These are phyloP conservation scores for Sphenopsis melanotis DNA, from an alignment of 2,797 vertebrate genomes.

Conservation along the genomic window DNA sequence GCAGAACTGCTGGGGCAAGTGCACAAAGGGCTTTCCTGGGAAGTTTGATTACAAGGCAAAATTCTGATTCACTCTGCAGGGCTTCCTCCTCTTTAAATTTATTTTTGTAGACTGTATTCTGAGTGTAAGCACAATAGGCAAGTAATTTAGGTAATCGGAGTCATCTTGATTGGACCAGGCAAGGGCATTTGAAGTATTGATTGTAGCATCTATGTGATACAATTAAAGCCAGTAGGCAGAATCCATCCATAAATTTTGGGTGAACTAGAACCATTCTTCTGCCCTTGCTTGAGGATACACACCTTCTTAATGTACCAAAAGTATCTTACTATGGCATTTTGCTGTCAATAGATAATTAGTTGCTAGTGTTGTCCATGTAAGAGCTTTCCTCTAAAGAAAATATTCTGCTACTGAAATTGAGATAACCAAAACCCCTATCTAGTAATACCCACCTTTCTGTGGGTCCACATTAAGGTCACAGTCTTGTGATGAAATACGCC, in stretches of 20 bases:
- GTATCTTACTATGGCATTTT: background rate
- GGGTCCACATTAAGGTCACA: background rate
- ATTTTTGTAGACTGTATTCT: background rate
- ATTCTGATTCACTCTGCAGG: background rate
- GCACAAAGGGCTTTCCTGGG: background rate
- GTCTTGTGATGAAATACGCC: background rate
- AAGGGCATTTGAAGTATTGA: constrained; percentile 52
- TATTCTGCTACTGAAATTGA: background rate
- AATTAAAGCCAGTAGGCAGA: constrained; percentile 41
- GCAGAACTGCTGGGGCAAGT: background rate
- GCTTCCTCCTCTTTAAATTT: background rate
- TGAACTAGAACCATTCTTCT: constrained; percentile 16
- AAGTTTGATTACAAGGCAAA: background rate
- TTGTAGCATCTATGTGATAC: constrained; percentile 4
- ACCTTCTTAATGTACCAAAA: background rate
- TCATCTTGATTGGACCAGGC: constrained; percentile 38
- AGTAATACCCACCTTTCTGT: background rate
- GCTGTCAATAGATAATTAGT: constrained; percentile 20
- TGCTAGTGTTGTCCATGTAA: background rate
- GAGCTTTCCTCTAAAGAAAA: background rate
- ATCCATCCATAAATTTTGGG: constrained; percentile 29
- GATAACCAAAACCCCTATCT: background rate
- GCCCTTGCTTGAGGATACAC: constrained; percentile 3
- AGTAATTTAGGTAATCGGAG: constrained; percentile 38
- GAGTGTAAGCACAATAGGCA: background rate